Percentiles rank a stretch among this genome's conserved stretches.
Evolutionary conservation across 2,888 invertebrate species (phyloP).

Genomic region (Anthophora plumipes): DNA sequence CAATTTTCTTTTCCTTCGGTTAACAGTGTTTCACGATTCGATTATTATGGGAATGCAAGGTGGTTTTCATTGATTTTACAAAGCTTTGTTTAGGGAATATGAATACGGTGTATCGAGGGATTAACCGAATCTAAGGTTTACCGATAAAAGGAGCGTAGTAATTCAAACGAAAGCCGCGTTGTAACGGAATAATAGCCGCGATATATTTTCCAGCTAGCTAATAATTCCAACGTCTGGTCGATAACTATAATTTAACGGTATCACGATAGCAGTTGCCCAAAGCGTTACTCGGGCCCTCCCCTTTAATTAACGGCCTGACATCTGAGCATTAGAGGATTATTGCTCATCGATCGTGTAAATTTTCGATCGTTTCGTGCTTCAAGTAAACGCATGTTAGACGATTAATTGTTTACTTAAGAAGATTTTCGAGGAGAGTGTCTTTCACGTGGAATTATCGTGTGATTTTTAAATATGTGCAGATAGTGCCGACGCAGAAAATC

Average conservation of each 20-base stretch:
- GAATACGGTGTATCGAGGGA: too few species aligned
- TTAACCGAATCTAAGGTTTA: too few species aligned
- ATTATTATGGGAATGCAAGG: background rate
- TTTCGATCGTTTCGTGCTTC: constrained; percentile 28
- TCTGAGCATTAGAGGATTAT: constrained; percentile 61
- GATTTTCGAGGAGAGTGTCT: background rate
- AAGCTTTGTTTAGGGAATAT: too few species aligned
- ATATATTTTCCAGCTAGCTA: constrained; percentile 48
- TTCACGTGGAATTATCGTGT: constrained; percentile 4
- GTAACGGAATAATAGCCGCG: constrained; percentile 35
- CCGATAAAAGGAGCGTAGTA: too few species aligned
- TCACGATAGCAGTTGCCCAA: constrained; percentile 58
- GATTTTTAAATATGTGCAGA: constrained; percentile 54
- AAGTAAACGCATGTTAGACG: too few species aligned
- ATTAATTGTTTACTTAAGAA: too few species aligned
- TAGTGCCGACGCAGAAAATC: constrained; percentile 40
- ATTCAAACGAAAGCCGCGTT: background rate
- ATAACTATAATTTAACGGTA: constrained; percentile 69
- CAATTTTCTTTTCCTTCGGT: background rate
- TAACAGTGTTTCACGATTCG: background rate
- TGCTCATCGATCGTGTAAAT: constrained; percentile 59
- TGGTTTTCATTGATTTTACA: too few species aligned
- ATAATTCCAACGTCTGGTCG: constrained; percentile 51
- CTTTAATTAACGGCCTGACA: constrained; percentile 71
- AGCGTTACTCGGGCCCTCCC: constrained; percentile 47